Conservation (phyloP, 2,113 vertebrate species). For the Telmatochromis sp. region DNA sequence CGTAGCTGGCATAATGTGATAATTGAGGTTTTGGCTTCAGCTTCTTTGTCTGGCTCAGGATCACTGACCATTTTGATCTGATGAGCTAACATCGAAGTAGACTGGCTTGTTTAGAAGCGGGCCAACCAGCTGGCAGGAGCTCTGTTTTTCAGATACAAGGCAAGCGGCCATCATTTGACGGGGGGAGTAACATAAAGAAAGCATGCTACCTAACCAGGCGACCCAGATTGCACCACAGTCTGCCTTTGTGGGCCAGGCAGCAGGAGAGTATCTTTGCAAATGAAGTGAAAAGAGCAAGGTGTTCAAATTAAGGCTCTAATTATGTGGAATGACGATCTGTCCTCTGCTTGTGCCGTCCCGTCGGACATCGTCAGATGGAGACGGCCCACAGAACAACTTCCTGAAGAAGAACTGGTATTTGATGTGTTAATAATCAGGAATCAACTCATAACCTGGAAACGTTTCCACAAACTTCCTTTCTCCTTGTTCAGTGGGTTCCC, state of each 20-base stretch:
- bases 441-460: neutral
- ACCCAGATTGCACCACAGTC: constrained; percentile 50
- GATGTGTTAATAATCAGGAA: neutral
- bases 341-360: constrained; percentile 14
- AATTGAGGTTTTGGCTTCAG: constrained; percentile 36
- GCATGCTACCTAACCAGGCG: constrained; percentile 13
- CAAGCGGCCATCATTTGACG: constrained; percentile 18
- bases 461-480: neutral
- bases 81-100: neutral
- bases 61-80: neutral
- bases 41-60: constrained; percentile 13
- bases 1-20: neutral
- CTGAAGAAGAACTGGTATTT: neutral
- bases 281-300: constrained; percentile 56
- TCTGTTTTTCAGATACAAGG: neutral
- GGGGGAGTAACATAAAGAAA: neutral
- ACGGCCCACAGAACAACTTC: neutral
- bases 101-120: neutral
- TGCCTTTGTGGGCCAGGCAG: constrained; percentile 57
- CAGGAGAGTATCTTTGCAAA: constrained; percentile 55
- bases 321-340: constrained; percentile 48
- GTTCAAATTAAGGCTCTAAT: constrained; percentile 59
- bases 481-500: neutral
- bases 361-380: neutral
- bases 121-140: neutral